Evolutionary conservation across 1,140 invertebrate species (phyloP), one percentile per base, ranked within the genome.

Genomic region (Drosophila tristis): DNA sequence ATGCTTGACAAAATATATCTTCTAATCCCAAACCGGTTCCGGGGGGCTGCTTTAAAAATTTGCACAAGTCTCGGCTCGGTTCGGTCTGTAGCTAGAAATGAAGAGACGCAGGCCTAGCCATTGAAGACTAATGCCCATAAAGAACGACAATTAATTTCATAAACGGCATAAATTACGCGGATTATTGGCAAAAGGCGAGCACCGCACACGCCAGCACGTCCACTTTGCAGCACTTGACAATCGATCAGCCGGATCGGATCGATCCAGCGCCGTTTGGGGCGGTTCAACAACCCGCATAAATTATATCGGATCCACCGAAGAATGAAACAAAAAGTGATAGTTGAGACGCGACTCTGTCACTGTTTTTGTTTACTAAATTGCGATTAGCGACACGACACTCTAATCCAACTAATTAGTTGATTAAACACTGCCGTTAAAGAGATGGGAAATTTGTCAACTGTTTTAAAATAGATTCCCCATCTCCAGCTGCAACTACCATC

Each of bases 281-380:
- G 64, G 82, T 87, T 87, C 82, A 87, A 79, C 67, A 87, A 89
- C 84, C 82, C 79, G 73, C 57, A 89, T 79, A 49, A 66, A 66
- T 84, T 87, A 78, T 20, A 50, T 25, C 23, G 4, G 23, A 25
- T 44, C n/a, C 59, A 44, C 20, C 13, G 35, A 29, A 35, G 23
- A 7, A 49, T 62, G 26, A 68, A 64, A 78, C 65, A 56, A 78
- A 78, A 89, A 87, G 84, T 89, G 84, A 87, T 89, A 89, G 84
- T 87, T 87, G 84, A 80, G 77, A 48, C 61, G 23, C 58, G 67
- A 78, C 65, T 57, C 58, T 48, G 15, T 45, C 35, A 39, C n/a
- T 42, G 26, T 39, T 78, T 78, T 73, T 79, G 45, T 53, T 47
- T 79, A 60, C 31, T 13, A 39, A 75, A 66, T 62, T 16, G 42